phyloP scores from a whole-genome alignment of 2,888 invertebrate genomes.

The Nephrotoma guestfalica region DNA sequence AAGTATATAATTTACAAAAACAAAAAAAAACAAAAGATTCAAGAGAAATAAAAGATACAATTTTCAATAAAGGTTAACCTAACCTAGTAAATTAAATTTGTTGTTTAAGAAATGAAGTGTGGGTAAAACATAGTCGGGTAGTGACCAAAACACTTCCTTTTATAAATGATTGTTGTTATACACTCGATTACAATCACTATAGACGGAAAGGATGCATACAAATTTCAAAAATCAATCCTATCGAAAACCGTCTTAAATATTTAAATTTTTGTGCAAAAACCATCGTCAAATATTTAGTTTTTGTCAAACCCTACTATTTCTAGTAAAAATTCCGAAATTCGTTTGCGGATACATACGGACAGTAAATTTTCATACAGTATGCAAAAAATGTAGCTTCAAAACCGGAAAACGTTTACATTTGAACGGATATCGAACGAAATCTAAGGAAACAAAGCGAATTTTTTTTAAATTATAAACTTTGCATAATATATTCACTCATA shows the following conservation, averaged over 20 bases:
- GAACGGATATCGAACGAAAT: neutral
- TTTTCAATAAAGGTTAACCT: too few relatives aligned
- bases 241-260: neutral
- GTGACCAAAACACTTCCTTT: too few relatives aligned
- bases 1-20: too few relatives aligned
- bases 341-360: neutral
- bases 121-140: too few relatives aligned
- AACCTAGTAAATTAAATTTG: too few relatives aligned
- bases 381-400: neutral
- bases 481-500: neutral
- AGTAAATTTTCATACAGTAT: neutral
- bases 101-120: too few relatives aligned
- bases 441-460: neutral
- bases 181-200: too few relatives aligned
- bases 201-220: neutral
- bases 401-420: neutral
- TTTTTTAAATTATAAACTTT: neutral
- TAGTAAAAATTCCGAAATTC: neutral
- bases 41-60: too few relatives aligned
- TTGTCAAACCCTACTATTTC: neutral
- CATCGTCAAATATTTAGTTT: neutral
- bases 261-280: neutral
- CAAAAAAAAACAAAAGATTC: too few relatives aligned
- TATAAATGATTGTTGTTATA: too few relatives aligned
- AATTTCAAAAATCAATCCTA: neutral